Evolutionary conservation across 2,113 vertebrate genomes (phyloP).

Genomic region (Grus americana): DNA sequence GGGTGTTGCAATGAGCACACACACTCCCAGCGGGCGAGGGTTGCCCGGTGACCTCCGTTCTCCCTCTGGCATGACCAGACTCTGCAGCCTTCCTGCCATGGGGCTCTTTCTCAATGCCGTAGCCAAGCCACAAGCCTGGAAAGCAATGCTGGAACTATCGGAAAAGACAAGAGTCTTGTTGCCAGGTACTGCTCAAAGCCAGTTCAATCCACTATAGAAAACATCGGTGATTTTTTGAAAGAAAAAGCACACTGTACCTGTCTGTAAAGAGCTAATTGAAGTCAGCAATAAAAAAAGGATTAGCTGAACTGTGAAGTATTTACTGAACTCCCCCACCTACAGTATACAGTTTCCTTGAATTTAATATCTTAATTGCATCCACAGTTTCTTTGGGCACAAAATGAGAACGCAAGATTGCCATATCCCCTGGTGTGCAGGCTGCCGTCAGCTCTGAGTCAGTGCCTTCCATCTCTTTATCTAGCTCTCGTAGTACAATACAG

Average conservation of each 20-base stretch:
- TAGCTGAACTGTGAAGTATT: background rate
- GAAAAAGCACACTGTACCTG: background rate
- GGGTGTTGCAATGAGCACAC: background rate
- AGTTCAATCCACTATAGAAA: background rate
- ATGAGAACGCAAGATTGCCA: background rate
- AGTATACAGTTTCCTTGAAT: background rate
- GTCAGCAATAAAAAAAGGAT: background rate
- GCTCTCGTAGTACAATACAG: background rate
- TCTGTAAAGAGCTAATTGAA: background rate
- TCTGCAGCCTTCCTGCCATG: background rate
- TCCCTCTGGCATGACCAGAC: background rate
- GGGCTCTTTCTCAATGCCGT: background rate
- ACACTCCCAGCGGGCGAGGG: rapidly evolving
- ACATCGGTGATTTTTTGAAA: background rate
- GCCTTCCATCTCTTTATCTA: background rate
- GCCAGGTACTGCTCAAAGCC: background rate
- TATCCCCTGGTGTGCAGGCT: background rate
- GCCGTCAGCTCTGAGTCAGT: background rate
- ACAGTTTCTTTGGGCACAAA: background rate
- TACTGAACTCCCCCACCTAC: background rate
- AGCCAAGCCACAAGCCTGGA: background rate
- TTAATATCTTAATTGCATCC: conserved; percentile 4
- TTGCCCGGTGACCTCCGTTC: background rate
- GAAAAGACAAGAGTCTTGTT: background rate
- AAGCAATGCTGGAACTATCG: background rate